Evolutionary conservation across 2,888 invertebrate genomes (phyloP), one percentile per base, ranked within the genome.

Genomic region (Hecatera dysodea): DNA sequence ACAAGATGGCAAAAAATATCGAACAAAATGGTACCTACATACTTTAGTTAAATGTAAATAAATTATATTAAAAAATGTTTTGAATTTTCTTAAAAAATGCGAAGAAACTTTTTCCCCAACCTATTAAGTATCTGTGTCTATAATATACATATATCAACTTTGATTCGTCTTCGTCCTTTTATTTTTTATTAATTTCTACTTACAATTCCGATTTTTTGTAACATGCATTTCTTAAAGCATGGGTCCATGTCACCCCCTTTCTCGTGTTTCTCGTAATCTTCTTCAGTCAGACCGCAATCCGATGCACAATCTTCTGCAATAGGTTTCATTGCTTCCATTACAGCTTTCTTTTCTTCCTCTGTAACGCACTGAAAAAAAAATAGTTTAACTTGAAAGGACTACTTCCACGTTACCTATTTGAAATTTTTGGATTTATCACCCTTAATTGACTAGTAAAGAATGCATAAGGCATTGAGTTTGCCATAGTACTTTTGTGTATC

Each of bases 161-260:
- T 36, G 19, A 39, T 56, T 55, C 27, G 12, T 29, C 17, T 12
- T 57, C 15, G 36, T 1, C 19, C 7, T 24, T 22, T n/a, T 1
- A n/a, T 17, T 64, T 6, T 0, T 8, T 19, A 27, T 42, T 2
- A 50, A 42, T 56, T 29, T 7, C 4, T 60, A 79, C 80, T 75
- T 64, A 84, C 83, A 42, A 82, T 0, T 24, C 78, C 74, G 2
- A 66, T 0, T 64, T 72, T 52, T 42, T 62, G 71, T 56, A 83
- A 24, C 1, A 82, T 9, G 22, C 84, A 84, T 53, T 65, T 73
- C 46, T 78, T 84, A 36, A 76, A 74, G 68, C 73, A 72, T 0
- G 70, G 72, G 8, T 74, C 60, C 4, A 72, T 27, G 19, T 62
- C 57, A 0, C 57, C 72, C 6, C 22, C 29, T 0, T 53, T 6